Evolutionary conservation across 2,113 vertebrate genomes (phyloP).

Genomic region (Mugil cephalus): DNA sequence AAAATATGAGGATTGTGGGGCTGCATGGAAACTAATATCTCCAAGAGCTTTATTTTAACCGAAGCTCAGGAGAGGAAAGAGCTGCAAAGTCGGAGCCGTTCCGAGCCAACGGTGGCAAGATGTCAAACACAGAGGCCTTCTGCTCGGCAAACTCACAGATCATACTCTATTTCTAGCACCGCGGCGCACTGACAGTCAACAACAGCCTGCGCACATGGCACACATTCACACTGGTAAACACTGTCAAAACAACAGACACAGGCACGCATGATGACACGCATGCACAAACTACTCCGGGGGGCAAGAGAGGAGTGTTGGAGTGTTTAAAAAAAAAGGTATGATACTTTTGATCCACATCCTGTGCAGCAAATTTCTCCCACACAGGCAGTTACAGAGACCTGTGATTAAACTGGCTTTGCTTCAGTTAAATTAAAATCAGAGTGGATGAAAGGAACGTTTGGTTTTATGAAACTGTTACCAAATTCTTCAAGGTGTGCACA

Average conservation of each 20-base stretch:
- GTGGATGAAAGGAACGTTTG: background rate
- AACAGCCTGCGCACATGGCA: slow-evolving; percentile 58
- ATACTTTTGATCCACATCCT: slow-evolving; percentile 26
- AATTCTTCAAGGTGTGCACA: background rate
- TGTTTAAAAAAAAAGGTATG: background rate
- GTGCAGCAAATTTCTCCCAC: slow-evolving; percentile 30
- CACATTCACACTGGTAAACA: slow-evolving; percentile 50
- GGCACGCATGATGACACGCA: background rate
- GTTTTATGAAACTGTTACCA: background rate
- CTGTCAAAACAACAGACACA: slow-evolving; percentile 20
- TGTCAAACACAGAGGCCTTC: slow-evolving; percentile 44
- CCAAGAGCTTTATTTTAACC: slow-evolving; percentile 22
- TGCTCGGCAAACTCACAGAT: slow-evolving; percentile 36
- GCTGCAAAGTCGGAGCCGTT: background rate
- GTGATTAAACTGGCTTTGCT: slow-evolving; percentile 15
- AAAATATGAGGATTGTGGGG: slow-evolving; percentile 35
- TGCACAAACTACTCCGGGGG: background rate
- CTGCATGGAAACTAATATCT: slow-evolving; percentile 47
- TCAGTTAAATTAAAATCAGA: slow-evolving; percentile 34
- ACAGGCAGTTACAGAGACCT: slow-evolving; percentile 8
- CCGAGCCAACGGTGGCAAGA: slow-evolving; percentile 24
- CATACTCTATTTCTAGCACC: slow-evolving; percentile 66
- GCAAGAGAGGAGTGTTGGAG: background rate
- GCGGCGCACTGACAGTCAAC: slow-evolving; percentile 56
- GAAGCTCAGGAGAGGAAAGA: slow-evolving; percentile 11